Conservation (phyloP, 2,797 vertebrate species). For the Enteromius thamalakanensis region DNA sequence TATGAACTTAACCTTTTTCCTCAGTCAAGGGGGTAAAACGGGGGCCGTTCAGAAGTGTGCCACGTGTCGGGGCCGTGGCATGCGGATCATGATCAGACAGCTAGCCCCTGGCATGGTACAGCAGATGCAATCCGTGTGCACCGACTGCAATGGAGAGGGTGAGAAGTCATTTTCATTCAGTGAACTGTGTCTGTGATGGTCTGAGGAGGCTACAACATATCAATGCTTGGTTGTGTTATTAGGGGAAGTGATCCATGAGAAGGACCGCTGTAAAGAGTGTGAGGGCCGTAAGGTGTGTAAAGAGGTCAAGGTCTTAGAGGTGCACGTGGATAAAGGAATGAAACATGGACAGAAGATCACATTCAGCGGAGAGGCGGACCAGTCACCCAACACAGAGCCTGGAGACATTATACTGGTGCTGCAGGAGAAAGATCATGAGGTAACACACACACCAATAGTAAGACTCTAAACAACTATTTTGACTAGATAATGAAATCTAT, state of each 20-base stretch:
- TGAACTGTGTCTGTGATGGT: background rate
- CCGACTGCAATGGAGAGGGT: slow-evolving; percentile 98
- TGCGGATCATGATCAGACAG: slow-evolving; percentile 98
- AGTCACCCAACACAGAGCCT: slow-evolving; percentile 94
- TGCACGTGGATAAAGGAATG: slow-evolving; percentile 99
- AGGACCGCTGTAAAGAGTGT: slow-evolving; percentile 98
- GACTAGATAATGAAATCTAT: background rate
- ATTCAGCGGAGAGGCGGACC: slow-evolving; percentile 96
- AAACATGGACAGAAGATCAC: slow-evolving; percentile 97
- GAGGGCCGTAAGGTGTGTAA: slow-evolving; percentile 98
- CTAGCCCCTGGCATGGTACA: slow-evolving; percentile 98
- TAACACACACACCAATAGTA: slow-evolving; percentile 64
- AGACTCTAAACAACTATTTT: background rate
- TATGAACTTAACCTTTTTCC: slow-evolving; percentile 33
- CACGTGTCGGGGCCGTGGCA: slow-evolving; percentile 92
- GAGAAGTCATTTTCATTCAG: slow-evolving; percentile 52
- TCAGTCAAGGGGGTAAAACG: slow-evolving; percentile 94
- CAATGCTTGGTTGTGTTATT: slow-evolving; percentile 27
- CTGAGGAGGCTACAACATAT: background rate
- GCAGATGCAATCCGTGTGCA: slow-evolving; percentile 99
- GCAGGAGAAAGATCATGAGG: slow-evolving; percentile 97
- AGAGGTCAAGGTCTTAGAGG: slow-evolving; percentile 98
- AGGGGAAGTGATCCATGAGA: slow-evolving; percentile 99
- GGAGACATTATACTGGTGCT: slow-evolving; percentile 96
- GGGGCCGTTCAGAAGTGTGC: slow-evolving; percentile 97